Evolutionary conservation across 64 coral and sea anemone genomes (phyloP), one percentile per base, ranked within the genome.

Genomic region (Montipora sp.): DNA sequence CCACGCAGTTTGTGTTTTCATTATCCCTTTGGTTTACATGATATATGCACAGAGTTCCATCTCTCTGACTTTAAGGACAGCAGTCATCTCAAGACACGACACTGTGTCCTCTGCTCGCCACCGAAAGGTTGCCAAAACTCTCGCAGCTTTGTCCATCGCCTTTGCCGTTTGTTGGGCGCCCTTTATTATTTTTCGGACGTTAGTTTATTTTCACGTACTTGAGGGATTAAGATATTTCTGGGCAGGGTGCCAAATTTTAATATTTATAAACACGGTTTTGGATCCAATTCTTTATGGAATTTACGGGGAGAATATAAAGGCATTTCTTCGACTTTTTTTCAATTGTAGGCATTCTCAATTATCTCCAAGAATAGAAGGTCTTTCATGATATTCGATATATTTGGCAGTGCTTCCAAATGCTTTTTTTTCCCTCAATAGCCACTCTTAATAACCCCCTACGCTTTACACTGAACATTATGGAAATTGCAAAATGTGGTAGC

Each of bases 211-310:
- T 47, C 8, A 92, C n/a, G 12, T 92, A 11, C 23, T 20, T 63
- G 73, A 63, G 3, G 90, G 45, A 8, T 69, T 13, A 12, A 45
- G 81, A 3, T 58, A 77, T 2, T 43, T 63, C 23, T 92, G 90
- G 90, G 84, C 43, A 77, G 90, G 21, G 14, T 59, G 55, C 24
- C 90, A 92, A 51, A 53, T 92, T 14, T 16, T 92, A 15, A 75
- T 92, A n/a, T 67, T 85, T 16, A 5, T 85, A 8, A 84, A 82
- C 48, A 68, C 90, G n/a, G 69, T 57, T 23, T 48, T 77, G 8
- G 83, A 92, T 43, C 90, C 90, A 1, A 68, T 92, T 16, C 36
- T 92, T 18, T 92, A 92, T 57, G 81, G 90, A 9, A 77, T 92
- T 58, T 92, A 92, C 51, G 59, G 90, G 27, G 81, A 74, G 16